Evolutionary conservation across 2,113 vertebrate species (phyloP), one percentile per base, ranked within the genome.

Genomic region (Neodon shergylaensis): DNA sequence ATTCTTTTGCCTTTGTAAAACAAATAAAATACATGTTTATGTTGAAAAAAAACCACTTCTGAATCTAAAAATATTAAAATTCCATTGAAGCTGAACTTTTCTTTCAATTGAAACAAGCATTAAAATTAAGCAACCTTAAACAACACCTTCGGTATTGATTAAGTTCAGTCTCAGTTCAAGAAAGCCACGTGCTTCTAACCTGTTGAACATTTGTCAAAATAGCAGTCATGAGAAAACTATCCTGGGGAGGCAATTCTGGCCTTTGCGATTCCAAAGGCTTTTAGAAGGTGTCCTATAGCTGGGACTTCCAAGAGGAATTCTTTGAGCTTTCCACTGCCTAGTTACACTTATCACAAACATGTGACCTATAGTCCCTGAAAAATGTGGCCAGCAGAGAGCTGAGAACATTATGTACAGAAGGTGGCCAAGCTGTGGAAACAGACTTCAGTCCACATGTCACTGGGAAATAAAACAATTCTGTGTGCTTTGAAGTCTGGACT

Each of bases 51-150:
- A 93, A 95, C 73, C 73, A 36, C 74, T 58, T 58, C 2, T 28
- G 7, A 54, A 61, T 77, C n/a, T 93, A 77, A 17, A 17, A 77
- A 58, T 93, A 95, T 90, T 94, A 95, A 93, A 96, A 78, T 89
- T 90, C 73, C 68, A 96, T 17, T 88, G 85, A 74, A 95, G 96
- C 65, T 95, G 85, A 97, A 96, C 82, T 94, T 94, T 91, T 90
- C 79, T 96, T 97, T 97, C 97, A 98, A 98, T 98, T 97, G 98
- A 98, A 96, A 91, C 6, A 24, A 97, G 73, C 72, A 92, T 44
- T 83, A 92, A 85, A 92, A 83, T 94, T 94, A 95, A 97, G 94
- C 87, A 85, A 63, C 81, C 81, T 84, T 84, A 42, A 84, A 96
- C 73, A 91, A 58, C 88, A 92, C 76, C 90, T 89, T 26, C 26